These are phyloP conservation scores for Incurvaria masculella DNA, from an alignment of 2,888 invertebrate species.

Conservation along the genomic window DNA sequence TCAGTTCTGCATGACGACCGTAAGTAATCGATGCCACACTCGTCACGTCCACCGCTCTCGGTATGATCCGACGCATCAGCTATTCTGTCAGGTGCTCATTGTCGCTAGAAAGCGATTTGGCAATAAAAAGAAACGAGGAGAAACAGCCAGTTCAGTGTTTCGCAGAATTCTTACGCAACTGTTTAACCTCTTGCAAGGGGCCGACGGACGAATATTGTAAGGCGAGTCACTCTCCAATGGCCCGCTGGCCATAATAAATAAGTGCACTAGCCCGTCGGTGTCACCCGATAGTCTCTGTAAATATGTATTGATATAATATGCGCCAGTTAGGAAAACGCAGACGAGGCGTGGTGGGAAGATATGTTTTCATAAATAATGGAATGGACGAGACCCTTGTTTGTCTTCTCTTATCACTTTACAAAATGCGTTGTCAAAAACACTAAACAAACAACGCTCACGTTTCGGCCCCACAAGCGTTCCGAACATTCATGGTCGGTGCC, in stretches of 20 bases:
- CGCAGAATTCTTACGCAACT: constrained; percentile 35
- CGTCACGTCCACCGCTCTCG: too few species aligned
- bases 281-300: background rate
- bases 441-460: background rate
- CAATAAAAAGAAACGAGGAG: constrained; percentile 39
- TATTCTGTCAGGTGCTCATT: constrained; percentile 14
- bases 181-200: background rate
- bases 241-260: background rate
- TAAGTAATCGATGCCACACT: too few species aligned
- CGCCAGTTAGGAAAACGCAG: background rate
- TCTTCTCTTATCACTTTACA: background rate
- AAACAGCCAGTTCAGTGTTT: constrained; percentile 44
- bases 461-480: background rate
- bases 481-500: background rate
- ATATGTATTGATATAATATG: too few species aligned
- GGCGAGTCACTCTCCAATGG: background rate
- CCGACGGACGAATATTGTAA: background rate
- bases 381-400: background rate
- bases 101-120: constrained; percentile 55
- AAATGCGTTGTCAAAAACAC: background rate
- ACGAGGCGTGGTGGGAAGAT: background rate
- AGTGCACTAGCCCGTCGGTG: background rate
- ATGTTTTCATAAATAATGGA: background rate
- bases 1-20: too few species aligned
- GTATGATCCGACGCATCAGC: constrained; percentile 6